phyloP scores from a whole-genome alignment of 2,797 vertebrate genomes.

The Lemur catta region DNA sequence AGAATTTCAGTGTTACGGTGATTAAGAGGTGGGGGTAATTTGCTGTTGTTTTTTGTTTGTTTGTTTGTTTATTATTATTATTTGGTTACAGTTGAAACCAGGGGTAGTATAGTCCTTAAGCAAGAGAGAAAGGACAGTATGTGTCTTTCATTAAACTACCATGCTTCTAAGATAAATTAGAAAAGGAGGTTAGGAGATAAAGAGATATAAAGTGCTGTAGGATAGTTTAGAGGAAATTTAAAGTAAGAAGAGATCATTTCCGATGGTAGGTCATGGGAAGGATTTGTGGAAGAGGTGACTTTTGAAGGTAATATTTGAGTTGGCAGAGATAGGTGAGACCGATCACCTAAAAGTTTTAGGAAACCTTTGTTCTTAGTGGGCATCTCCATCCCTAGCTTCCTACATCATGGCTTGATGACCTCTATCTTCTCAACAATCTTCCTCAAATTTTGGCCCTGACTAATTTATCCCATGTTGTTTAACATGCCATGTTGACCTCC shows the following conservation, averaged over 20 bases:
- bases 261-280: background rate
- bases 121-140: background rate
- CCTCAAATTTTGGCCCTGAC: background rate
- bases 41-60: background rate
- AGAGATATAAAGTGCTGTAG: background rate
- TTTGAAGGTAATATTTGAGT: background rate
- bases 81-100: constrained; percentile 24
- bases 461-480: background rate
- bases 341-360: background rate
- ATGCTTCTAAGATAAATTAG: background rate
- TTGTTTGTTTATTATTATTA: background rate
- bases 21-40: background rate
- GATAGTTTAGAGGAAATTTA: background rate
- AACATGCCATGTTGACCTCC: background rate
- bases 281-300: background rate
- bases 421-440: background rate
- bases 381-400: background rate
- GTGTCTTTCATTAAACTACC: background rate
- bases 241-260: background rate
- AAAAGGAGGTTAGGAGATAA: background rate
- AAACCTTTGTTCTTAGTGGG: background rate
- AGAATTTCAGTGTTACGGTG: background rate
- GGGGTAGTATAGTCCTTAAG: background rate
- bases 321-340: background rate
- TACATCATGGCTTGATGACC: background rate